phyloP scores from a whole-genome alignment of 2,113 vertebrate genomes.

The Caretta caretta region DNA sequence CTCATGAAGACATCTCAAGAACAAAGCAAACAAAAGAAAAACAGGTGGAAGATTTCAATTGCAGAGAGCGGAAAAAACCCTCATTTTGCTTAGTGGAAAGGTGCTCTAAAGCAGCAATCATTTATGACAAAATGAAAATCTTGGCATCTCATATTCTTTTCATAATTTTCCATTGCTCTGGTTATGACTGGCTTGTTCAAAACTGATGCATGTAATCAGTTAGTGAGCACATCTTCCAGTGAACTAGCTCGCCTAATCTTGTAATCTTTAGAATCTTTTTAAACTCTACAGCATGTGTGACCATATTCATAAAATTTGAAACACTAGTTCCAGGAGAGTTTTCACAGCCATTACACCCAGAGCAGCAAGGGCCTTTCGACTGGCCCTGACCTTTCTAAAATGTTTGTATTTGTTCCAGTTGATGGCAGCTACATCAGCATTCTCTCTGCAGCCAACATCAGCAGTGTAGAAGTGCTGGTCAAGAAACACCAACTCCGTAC shows the following conservation, averaged over 20 bases:
- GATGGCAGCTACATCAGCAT: no score
- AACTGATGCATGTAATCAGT: background rate
- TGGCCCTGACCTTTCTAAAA: background rate
- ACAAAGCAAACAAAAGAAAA: background rate
- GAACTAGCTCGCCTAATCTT: background rate
- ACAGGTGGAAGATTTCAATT: background rate
- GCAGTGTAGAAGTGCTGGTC: no score
- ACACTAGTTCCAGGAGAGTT: background rate
- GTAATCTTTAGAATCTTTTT: background rate
- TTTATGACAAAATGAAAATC: background rate
- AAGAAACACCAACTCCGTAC: no score
- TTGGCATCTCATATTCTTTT: background rate
- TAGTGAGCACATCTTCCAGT: background rate
- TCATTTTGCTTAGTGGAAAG: background rate
- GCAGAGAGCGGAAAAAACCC: background rate
- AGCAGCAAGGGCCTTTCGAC: fast-evolving
- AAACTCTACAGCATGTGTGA: background rate
- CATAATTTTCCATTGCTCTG: background rate
- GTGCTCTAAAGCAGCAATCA: background rate
- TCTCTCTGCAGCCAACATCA: no score
- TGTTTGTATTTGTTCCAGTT: background rate
- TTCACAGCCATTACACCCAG: background rate
- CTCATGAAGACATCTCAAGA: background rate
- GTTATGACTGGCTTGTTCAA: background rate
- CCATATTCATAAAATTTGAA: fast-evolving